Percentiles rank a stretch among this genome's conserved stretches.
Conservation (phyloP, 1,140 invertebrate species). For the Drosophila pachea region DNA sequence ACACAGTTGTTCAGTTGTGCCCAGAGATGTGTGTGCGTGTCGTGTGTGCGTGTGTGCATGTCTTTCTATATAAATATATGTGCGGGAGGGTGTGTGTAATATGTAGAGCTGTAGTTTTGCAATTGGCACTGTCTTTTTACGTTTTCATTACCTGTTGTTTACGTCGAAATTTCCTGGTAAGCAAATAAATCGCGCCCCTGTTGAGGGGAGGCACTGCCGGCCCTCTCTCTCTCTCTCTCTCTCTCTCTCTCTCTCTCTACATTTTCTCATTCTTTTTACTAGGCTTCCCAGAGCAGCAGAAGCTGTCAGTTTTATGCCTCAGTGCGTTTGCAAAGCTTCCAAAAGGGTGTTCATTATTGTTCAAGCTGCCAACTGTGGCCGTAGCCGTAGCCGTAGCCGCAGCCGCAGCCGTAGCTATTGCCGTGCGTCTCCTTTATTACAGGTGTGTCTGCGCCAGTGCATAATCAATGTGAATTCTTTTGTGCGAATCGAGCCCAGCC, state of each 20-base stretch:
- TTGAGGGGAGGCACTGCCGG: no score
- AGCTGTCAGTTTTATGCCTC: constrained; percentile 50
- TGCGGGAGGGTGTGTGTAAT: neutral
- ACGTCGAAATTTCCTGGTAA: constrained; percentile 61
- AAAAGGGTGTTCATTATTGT: constrained; percentile 54
- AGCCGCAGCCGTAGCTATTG: constrained; percentile 16
- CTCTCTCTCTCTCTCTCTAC: no score
- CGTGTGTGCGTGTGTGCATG: constrained; percentile 8
- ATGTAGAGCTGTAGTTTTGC: neutral
- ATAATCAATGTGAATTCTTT: constrained; percentile 60
- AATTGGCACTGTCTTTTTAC: constrained; percentile 31
- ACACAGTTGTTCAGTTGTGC: constrained; percentile 3
- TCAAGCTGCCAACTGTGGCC: neutral
- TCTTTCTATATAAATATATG: constrained; percentile 1
- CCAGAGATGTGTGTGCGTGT: constrained; percentile 5
- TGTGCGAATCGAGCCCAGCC: constrained; percentile 63
- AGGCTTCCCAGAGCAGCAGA: neutral
- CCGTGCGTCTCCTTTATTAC: constrained; percentile 51
- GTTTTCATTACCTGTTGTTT: constrained; percentile 32
- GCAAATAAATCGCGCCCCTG: constrained; percentile 55
- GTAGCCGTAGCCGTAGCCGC: constrained; percentile 27
- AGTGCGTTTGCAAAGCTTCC: constrained; percentile 56
- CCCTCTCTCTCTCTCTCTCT: no score
- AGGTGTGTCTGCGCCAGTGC: constrained; percentile 64
- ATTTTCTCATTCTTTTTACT: no score